A percentile compares a stretch with the other conserved stretches of the same genome.
These are phyloP conservation scores for Rhaphigaster nebulosa DNA, from an alignment of 2,888 invertebrate species.

Conservation along the genomic window DNA sequence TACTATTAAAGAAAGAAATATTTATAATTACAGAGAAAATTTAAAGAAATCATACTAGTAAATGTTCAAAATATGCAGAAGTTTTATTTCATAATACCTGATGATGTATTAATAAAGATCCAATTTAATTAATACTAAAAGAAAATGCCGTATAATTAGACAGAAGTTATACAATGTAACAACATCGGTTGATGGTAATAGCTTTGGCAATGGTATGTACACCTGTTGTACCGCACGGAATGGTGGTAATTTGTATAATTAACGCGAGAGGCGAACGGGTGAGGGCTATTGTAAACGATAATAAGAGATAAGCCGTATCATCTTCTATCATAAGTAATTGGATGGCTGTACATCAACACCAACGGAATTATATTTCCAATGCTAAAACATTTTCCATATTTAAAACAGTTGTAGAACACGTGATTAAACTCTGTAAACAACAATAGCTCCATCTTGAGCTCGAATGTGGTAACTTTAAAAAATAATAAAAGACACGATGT, in stretches of 20 bases:
- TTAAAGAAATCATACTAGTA: too few relatives aligned
- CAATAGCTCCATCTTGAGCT: too few relatives aligned
- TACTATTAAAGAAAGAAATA: too few relatives aligned
- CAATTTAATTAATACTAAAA: neutral
- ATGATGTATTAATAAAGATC: too few relatives aligned
- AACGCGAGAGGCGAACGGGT: neutral
- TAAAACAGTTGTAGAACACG: neutral
- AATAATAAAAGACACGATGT: too few relatives aligned
- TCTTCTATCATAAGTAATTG: neutral
- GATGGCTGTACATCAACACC: neutral
- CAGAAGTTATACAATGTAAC: neutral
- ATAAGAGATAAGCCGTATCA: neutral
- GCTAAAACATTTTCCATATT: neutral
- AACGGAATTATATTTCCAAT: neutral
- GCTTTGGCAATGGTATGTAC: neutral
- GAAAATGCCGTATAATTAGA: neutral
- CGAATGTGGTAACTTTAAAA: too few relatives aligned
- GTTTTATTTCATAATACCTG: too few relatives aligned
- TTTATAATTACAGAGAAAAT: too few relatives aligned
- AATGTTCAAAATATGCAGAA: too few relatives aligned
- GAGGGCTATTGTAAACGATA: neutral
- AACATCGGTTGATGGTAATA: neutral
- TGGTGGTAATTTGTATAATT: constrained; percentile 1
- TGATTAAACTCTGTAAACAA: neutral
- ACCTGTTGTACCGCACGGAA: constrained; percentile 2